A percentile compares a stretch with the other conserved stretches of the same genome.
phyloP scores from a whole-genome alignment of 2,113 vertebrate species.

The Colossoma macropomum region DNA sequence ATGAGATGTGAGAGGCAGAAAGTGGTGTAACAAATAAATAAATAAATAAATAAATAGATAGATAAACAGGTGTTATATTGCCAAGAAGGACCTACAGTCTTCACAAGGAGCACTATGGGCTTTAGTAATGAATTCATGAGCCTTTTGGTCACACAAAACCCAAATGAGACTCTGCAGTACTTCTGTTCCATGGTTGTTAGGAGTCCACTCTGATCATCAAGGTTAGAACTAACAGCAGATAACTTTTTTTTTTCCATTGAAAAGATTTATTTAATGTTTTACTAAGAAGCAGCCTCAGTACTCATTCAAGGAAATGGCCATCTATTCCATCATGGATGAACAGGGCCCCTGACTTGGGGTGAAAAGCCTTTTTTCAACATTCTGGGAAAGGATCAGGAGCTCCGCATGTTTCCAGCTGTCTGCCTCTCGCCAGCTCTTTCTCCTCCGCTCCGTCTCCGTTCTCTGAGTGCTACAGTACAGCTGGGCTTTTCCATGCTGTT shows the following conservation, averaged over 20 bases:
- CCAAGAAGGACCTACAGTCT: too few relatives aligned
- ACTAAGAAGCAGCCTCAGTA: constrained; percentile 27
- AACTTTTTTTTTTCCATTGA: neutral
- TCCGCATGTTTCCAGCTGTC: constrained; percentile 34
- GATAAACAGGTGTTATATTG: too few relatives aligned
- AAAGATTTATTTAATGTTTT: constrained; percentile 37
- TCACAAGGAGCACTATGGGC: too few relatives aligned
- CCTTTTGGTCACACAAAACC: neutral
- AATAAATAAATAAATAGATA: too few relatives aligned
- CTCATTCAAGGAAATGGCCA: constrained; percentile 45
- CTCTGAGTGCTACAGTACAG: constrained; percentile 34
- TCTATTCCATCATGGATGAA: constrained; percentile 35
- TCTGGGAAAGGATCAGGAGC: constrained; percentile 22
- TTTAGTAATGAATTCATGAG: neutral
- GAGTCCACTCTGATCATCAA: neutral
- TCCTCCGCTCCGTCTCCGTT: neutral
- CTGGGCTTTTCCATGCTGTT: constrained; percentile 51
- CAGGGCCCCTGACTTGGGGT: constrained; percentile 39
- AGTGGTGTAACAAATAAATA: too few relatives aligned
- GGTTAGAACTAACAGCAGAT: neutral
- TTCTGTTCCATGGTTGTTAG: too few relatives aligned
- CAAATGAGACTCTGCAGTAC: neutral
- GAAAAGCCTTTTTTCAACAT: constrained; percentile 49
- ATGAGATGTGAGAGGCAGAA: too few relatives aligned
- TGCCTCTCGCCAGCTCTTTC: neutral